Base-by-base conservation (phyloP, 2,113 vertebrate genomes). In the Thinocorus orbignyianus region DNA sequence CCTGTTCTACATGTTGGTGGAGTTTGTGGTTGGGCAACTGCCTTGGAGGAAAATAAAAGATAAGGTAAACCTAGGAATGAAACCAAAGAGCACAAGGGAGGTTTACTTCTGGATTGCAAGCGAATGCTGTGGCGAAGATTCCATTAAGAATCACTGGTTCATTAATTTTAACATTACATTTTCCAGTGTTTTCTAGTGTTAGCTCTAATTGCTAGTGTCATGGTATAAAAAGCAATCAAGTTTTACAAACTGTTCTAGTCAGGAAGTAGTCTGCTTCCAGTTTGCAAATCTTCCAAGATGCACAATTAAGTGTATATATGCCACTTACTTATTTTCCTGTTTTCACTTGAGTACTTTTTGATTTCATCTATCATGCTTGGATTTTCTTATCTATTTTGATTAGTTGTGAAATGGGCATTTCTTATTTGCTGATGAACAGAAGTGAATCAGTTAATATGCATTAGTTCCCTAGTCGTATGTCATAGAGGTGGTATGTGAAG, bases 1-100 rank as follows among this genome's bases (percentile, higher is more conserved):
- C 93, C 98, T 99, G 44, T 99, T 99, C 98, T 99, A 99, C 98
- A 99, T 99, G 99, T 97, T 99, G 97, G 99, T 99, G 92, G 99
- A 99, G 94, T 99, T 99, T 97, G 98, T 99, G 74, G 98, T 99
- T 76, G 99, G 99, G 51, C 99, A 99, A 89, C 94, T 99, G 92
- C 99, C 99, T n/a, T 99, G 99, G 99, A 99, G 99, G 96, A 99
- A 99, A 98, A 99, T 99, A 97, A 99, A 99, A 96, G 99, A 99
- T 97, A 99, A 99, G 98, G 99, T 99, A 97, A 98, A 92, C 87
- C 61, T 92, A 61, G 73, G 94, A 81, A 70, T 77, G 25, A 84
- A 92, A 73, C 9, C 44, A 57, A 65, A 79, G 26, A 60, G 41
- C 51, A 24, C 2, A 10, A 61, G n/a, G 68, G 72, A 91, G 31